A percentile compares a stretch with the other conserved stretches of the same genome.
These are phyloP conservation scores for Ferdinandea cuprea DNA, from an alignment of 2,888 invertebrate species.

Conservation along the genomic window DNA sequence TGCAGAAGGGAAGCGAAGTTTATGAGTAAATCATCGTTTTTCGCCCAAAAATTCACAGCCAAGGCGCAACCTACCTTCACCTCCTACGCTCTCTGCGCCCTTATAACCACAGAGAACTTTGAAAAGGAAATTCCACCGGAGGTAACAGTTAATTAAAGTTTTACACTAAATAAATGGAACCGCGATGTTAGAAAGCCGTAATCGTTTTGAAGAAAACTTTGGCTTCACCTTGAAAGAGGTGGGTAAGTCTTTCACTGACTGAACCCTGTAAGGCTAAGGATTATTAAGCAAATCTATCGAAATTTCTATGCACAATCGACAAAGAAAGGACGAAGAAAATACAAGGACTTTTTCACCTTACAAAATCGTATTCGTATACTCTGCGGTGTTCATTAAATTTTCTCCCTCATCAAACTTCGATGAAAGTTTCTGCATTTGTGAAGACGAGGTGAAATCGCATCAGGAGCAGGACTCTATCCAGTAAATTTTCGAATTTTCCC, in stretches of 20 bases:
- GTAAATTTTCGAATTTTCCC: background rate
- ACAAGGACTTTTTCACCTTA: constrained; percentile 5
- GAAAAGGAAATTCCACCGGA: constrained; percentile 48
- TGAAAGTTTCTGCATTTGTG: constrained; percentile 44
- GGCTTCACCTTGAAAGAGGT: background rate
- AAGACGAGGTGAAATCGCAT: constrained; percentile 18
- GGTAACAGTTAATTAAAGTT: constrained; percentile 74
- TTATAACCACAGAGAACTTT: constrained; percentile 6
- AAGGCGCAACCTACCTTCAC: background rate
- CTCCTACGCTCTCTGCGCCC: no score
- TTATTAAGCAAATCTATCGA: constrained; percentile 17
- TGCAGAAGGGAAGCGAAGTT: constrained; percentile 58
- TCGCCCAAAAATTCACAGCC: constrained; percentile 2
- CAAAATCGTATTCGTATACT: constrained; percentile 22
- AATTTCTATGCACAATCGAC: background rate
- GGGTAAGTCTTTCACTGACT: background rate
- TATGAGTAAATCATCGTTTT: constrained; percentile 68
- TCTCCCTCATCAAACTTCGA: constrained; percentile 61
- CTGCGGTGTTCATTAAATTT: constrained; percentile 55
- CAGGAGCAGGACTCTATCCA: background rate
- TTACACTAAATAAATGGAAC: constrained; percentile 72
- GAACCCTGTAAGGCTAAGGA: background rate
- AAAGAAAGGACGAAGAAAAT: background rate
- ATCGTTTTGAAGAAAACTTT: constrained; percentile 71
- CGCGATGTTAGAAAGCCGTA: constrained; percentile 66